Base-by-base conservation (phyloP, 2,888 invertebrate genomes). In the Epistrophe eligans region DNA sequence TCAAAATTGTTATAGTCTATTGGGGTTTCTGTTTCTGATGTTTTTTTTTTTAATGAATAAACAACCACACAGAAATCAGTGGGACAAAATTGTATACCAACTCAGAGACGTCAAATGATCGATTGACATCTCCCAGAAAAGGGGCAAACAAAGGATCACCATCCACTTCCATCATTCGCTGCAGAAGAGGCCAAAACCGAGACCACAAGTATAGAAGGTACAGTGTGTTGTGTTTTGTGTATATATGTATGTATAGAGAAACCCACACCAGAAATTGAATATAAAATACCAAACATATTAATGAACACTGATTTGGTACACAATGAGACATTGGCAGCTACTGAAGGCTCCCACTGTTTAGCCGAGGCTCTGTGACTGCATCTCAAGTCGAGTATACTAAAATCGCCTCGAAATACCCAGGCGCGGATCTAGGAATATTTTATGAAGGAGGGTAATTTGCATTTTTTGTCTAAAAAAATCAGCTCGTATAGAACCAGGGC, bases 301-400 rank as follows among this genome's bases (percentile, higher is more conserved):
- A 87, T 87, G 87, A 87, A 87, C 87, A 87, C 83, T 70, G 83
- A 83, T 87, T 79, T 79, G 71, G 87, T 72, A 83, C 87, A 87
- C 87, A 83, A 83, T 87, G 87, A 87, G 87, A 87, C 87, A 87
- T 71, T 87, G 87, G 83, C 87, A 83, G 87, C 87, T 87, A 87
- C 87, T 83, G 87, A 83, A 83, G 83, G 87, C 87, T 87, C 83
- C 79, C 83, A 80, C 84, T 79, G 81, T 77, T 77, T 74, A 28
- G 62, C 24, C 24, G 24, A 24, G 24, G 24, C 8, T 15, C 24
- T 19, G 24, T 24, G 38, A 3, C 40, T 35, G 45, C 24, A 24
- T 43, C 32, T 9, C 57, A 60, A 17, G 55, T 35, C 15, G 17
- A n/a, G n/a, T 19, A 13, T 19, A 64, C 19, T 40, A 35, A 77